Evolutionary conservation across 2,888 invertebrate species (phyloP).

Genomic region (Elysia crispata): DNA sequence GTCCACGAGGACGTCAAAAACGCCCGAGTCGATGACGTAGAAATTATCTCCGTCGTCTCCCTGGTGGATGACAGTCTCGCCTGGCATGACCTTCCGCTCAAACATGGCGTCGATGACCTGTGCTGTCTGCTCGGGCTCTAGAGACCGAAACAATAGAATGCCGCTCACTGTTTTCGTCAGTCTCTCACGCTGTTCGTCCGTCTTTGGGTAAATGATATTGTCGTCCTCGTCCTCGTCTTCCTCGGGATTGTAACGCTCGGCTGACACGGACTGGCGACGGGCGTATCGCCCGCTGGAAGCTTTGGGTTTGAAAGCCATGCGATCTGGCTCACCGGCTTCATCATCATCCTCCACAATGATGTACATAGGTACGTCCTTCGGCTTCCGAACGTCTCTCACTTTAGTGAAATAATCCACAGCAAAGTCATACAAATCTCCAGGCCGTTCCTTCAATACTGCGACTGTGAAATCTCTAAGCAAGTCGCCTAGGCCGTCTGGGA

Average conservation of each 20-base stretch:
- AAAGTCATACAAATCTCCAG: conserved; percentile 74
- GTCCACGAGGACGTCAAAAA: conserved; percentile 73
- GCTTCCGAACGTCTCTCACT: conserved; percentile 68
- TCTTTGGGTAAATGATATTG: conserved; percentile 74
- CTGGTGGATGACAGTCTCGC: conserved; percentile 75
- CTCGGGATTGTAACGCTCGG: conserved; percentile 77
- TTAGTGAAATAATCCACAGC: conserved; percentile 76
- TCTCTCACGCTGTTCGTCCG: conserved; percentile 74
- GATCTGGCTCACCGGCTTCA: conserved; percentile 75
- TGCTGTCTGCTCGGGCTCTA: conserved; percentile 76
- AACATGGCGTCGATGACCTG: conserved; percentile 78
- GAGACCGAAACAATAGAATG: conserved; percentile 74
- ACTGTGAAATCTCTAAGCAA: conserved; percentile 76
- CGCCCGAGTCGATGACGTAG: conserved; percentile 77
- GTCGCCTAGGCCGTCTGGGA: conserved; percentile 76
- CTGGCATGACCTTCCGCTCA: conserved; percentile 73
- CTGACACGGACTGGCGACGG: conserved; percentile 76
- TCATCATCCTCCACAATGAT: conserved; percentile 76
- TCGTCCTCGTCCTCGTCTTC: conserved; percentile 73
- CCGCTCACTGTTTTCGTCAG: conserved; percentile 73
- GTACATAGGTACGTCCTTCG: conserved; percentile 76
- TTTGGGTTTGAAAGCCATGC: conserved; percentile 65
- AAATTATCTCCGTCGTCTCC: conserved; percentile 78
- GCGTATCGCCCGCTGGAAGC: conserved; percentile 67
- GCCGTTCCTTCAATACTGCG: conserved; percentile 75